Evolutionary conservation across 2,888 invertebrate species (phyloP), one percentile per base, ranked within the genome.

Genomic region (Eupithecia exiguata): DNA sequence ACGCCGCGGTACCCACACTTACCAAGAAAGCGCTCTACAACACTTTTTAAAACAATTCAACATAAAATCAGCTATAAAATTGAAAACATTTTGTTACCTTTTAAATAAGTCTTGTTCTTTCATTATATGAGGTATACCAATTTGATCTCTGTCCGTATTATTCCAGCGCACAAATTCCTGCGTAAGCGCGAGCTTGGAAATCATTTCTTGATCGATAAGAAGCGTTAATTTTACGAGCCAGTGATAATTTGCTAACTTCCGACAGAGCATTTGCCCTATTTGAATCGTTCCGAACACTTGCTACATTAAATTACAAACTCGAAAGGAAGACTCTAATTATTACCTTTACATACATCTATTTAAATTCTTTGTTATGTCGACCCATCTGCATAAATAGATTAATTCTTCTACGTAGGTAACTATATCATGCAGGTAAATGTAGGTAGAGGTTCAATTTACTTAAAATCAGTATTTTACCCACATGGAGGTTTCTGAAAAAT

Each of bases 241-340:
- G 92, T 92, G 94, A 94, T 94, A 94, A 94, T 94, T 94, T 94
- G 94, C 92, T 91, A 93, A 94, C 94, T 94, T 94, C 94, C 94
- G 94, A 93, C 93, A 89, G 91, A 89, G 86, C 73, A 79, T 79
- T 90, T 90, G 90, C 93, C 92, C 92, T 93, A 94, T 91, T 91
- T 86, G 91, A 90, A 89, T 89, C 89, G 92, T 92, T 93, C 91
- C 90, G 87, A 91, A 87, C 91, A 91, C 89, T 93, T 92, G 88
- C 89, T 88, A 88, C 89, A 88, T 89, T 88, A 89, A 90, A 92
- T 93, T 92, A 90, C 88, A 84, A 87, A 88, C 85, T 86, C 81
- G 83, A 86, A 89, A 87, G 85, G 85, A 87, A 84, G 83, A 84
- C 87, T 85, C 82, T 88, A 88, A 88, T 89, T 88, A 88, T 80